Evolutionary conservation across 2,113 vertebrate genomes (phyloP).

Genomic region (Dissostichus mawsoni): DNA sequence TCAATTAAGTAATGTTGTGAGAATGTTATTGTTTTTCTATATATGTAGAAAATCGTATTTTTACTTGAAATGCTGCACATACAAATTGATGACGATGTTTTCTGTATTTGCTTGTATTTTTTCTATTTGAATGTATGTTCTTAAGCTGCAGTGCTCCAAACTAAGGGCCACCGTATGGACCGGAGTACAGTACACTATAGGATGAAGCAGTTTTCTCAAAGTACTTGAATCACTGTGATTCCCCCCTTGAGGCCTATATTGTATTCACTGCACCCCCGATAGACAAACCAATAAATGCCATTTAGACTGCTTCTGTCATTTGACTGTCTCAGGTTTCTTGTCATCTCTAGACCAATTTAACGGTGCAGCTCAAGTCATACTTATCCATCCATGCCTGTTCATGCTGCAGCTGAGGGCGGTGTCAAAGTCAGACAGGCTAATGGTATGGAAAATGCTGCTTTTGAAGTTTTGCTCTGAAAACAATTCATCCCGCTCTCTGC

Average conservation of each 20-base stretch:
- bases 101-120: background rate
- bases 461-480: constrained; percentile 49
- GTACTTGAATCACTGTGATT: constrained; percentile 4
- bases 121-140: background rate
- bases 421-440: constrained; percentile 60
- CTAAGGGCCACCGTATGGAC: background rate
- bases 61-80: background rate
- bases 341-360: constrained; percentile 1
- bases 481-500: constrained; percentile 34
- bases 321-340: background rate
- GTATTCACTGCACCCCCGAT: constrained; percentile 16
- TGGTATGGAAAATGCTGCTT: constrained; percentile 66
- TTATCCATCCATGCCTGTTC: background rate
- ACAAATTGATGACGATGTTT: background rate
- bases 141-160: background rate
- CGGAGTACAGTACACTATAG: background rate
- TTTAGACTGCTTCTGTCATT: constrained; percentile 8
- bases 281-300: constrained; percentile 52
- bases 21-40: background rate
- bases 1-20: background rate
- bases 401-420: constrained; percentile 3
- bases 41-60: background rate
- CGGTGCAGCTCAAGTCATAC: constrained; percentile 3
- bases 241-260: background rate
- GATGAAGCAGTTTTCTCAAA: background rate